Conservation (phyloP, 2,113 vertebrate genomes). For the Leptocoma aspasia region DNA sequence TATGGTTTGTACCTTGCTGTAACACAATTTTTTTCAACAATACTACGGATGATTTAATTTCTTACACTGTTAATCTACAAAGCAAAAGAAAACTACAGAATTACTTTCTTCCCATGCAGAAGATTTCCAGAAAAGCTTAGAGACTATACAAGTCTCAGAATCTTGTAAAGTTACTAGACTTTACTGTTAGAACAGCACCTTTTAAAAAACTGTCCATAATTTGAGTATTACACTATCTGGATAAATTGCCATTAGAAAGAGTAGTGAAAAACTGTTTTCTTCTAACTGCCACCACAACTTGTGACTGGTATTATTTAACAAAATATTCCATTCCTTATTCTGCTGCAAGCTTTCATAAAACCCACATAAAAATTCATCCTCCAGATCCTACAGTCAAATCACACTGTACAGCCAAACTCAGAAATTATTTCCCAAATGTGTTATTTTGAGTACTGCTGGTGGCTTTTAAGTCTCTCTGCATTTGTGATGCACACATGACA, state of each 20-base stretch:
- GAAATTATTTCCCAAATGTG: background rate
- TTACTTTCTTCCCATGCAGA: background rate
- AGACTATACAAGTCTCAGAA: background rate
- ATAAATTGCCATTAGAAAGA: background rate
- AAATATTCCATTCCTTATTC: background rate
- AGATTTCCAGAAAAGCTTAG: background rate
- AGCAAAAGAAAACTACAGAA: background rate
- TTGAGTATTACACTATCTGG: background rate
- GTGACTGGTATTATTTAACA: background rate
- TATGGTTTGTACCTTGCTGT: background rate
- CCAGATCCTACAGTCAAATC: background rate
- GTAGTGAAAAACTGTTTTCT: background rate
- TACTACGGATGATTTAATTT: background rate
- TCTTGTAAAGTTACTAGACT: background rate
- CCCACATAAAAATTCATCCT: background rate
- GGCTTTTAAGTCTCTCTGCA: background rate
- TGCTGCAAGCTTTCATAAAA: background rate
- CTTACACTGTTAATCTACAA: background rate
- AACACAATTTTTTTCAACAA: background rate
- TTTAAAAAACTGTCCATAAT: background rate
- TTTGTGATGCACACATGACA: background rate
- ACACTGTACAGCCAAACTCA: background rate
- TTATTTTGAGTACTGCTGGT: background rate
- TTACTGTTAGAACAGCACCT: background rate
- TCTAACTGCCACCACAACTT: background rate